Percentiles rank a stretch among this genome's conserved stretches.
Evolutionary conservation across 2,797 vertebrate species (phyloP).

Genomic region (Zonotrichia albicollis): DNA sequence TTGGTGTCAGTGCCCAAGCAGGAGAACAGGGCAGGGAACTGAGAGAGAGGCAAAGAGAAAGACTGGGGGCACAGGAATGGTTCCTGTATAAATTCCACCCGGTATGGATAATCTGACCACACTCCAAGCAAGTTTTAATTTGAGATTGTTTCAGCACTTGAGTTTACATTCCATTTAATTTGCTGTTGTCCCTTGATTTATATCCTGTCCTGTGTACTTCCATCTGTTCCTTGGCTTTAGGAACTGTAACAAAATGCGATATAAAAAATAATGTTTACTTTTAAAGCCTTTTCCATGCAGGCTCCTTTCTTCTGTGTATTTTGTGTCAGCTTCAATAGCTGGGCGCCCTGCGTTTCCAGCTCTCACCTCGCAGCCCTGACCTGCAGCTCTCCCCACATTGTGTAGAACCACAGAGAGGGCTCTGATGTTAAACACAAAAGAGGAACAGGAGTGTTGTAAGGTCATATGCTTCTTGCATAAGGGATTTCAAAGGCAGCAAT

Average conservation of each 20-base stretch:
- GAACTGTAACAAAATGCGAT: not conserved
- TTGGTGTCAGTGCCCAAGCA: not conserved
- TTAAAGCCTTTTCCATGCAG: constrained; percentile 2
- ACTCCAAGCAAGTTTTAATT: not conserved
- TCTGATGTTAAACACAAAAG: constrained; percentile 53
- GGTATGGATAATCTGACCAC: not conserved
- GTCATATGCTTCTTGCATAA: constrained; percentile 37
- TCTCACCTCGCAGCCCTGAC: not conserved
- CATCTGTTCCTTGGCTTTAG: not conserved
- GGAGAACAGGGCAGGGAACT: not conserved
- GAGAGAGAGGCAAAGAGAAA: not conserved
- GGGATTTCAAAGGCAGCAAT: constrained; percentile 36
- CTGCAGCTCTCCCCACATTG: not conserved
- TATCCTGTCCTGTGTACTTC: not conserved
- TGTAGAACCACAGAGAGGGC: constrained; percentile 15
- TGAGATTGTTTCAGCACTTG: not conserved
- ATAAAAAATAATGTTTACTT: constrained; percentile 22
- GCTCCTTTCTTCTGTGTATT: constrained; percentile 48
- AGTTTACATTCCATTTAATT: not conserved
- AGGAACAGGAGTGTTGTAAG: constrained; percentile 32
- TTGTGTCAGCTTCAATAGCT: constrained; percentile 39
- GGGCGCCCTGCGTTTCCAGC: not conserved
- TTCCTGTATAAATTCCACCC: not conserved
- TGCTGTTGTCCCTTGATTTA: not conserved
- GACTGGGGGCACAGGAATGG: not conserved